Conservation (phyloP, 2,113 vertebrate species). For the Sinocyclocheilus grahami region DNA sequence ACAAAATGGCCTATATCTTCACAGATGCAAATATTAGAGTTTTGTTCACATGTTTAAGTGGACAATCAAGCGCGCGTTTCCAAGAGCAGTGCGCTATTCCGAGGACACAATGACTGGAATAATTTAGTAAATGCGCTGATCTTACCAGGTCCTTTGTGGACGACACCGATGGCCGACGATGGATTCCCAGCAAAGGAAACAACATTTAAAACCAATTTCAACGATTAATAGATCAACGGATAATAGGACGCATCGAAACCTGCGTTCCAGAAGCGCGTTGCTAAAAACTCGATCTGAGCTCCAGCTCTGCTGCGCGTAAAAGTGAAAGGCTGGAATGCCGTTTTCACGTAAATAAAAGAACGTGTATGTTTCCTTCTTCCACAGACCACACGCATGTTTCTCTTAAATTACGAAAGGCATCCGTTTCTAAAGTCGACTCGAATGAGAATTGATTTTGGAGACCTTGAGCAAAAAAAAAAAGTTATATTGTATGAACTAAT, state of each 20-base stretch:
- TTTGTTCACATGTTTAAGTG: constrained; percentile 99
- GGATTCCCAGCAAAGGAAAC: constrained; percentile 81
- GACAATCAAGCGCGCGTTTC: constrained; percentile 98
- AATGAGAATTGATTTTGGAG: background rate
- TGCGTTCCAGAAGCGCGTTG: constrained; percentile 43
- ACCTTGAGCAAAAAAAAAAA: background rate
- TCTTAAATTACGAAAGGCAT: no score
- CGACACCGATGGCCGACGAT: constrained; percentile 73
- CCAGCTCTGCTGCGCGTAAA: background rate
- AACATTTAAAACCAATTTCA: constrained; percentile 88
- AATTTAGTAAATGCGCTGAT: constrained; percentile 88
- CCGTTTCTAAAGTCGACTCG: background rate
- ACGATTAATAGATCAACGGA: constrained; percentile 76
- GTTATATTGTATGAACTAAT: background rate
- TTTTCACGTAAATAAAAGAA: background rate
- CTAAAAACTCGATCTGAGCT: background rate
- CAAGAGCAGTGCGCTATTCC: constrained; percentile 86
- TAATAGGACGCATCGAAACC: constrained; percentile 59
- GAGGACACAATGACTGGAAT: constrained; percentile 88
- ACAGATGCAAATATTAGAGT: constrained; percentile 99
- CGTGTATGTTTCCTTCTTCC: background rate
- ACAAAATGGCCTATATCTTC: constrained; percentile 97
- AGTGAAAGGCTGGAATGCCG: background rate
- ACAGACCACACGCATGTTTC: background rate
- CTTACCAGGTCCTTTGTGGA: constrained; percentile 78